These are phyloP conservation scores for Lanius ludovicianus DNA, from an alignment of 2,113 vertebrate genomes.

Conservation along the genomic window DNA sequence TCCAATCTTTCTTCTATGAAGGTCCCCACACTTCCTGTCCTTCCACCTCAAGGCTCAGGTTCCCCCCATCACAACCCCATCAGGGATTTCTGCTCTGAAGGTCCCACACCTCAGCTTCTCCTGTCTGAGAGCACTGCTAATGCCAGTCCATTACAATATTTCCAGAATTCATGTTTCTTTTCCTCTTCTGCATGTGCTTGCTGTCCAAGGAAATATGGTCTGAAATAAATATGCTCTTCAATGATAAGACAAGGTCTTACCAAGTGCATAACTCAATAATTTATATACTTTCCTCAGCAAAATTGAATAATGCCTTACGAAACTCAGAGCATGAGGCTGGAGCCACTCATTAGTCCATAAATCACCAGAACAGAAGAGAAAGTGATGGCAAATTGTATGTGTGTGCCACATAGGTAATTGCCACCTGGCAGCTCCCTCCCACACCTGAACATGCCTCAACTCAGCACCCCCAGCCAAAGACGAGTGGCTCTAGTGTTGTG, in stretches of 20 bases:
- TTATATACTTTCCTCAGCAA: not conserved
- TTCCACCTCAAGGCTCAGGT: not conserved
- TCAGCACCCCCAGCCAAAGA: accelerated
- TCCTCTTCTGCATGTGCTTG: not conserved
- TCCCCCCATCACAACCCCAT: not conserved
- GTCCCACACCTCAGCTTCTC: not conserved
- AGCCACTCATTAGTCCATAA: not conserved
- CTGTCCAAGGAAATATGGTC: not conserved
- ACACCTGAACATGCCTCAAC: accelerated
- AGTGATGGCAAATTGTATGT: not conserved
- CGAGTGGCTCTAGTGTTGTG: not conserved
- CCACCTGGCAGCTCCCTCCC: not conserved
- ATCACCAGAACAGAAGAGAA: not conserved
- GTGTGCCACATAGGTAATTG: not conserved
- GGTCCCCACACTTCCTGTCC: accelerated
- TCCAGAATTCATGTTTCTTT: not conserved
- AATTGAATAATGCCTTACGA: not conserved
- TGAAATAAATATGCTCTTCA: not conserved
- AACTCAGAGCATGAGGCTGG: not conserved
- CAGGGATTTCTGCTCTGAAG: not conserved
- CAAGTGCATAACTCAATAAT: not conserved
- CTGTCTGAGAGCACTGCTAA: not conserved
- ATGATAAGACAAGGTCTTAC: not conserved
- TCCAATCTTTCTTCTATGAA: not conserved
- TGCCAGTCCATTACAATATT: not conserved